Evolutionary conservation across 2,888 invertebrate genomes (phyloP).

Genomic region (Anticlea derivata): DNA sequence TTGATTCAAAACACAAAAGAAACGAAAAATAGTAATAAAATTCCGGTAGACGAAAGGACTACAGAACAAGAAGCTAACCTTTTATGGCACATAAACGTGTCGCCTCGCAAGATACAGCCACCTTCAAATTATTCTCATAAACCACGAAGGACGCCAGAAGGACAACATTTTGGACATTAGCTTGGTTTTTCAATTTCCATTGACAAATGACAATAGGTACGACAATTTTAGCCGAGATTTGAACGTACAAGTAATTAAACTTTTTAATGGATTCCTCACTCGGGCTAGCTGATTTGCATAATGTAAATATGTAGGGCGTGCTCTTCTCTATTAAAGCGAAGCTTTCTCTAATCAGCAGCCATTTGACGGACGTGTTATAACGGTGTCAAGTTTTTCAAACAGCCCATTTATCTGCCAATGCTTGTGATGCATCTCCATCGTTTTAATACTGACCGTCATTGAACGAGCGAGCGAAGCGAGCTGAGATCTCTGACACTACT

Average conservation of each 20-base stretch:
- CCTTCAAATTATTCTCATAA: slow-evolving; percentile 22
- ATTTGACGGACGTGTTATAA: neutral
- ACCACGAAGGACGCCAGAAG: slow-evolving; percentile 21
- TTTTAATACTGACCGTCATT: neutral
- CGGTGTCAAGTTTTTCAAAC: no score
- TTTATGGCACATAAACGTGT: slow-evolving; percentile 31
- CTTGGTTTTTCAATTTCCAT: slow-evolving; percentile 13
- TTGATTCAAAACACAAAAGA: neutral
- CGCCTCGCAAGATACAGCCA: slow-evolving; percentile 24
- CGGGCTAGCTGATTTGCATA: slow-evolving; percentile 47
- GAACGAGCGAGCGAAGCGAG: no score
- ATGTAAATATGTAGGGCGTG: slow-evolving; percentile 57
- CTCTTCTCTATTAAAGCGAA: slow-evolving; percentile 39
- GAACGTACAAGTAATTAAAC: slow-evolving; percentile 50
- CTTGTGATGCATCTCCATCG: no score
- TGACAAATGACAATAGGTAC: slow-evolving; percentile 17
- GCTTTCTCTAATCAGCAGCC: neutral
- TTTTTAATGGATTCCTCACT: slow-evolving; percentile 55
- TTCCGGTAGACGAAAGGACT: slow-evolving; percentile 8
- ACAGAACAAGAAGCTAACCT: slow-evolving; percentile 20
- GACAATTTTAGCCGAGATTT: slow-evolving; percentile 23
- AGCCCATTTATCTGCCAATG: no score
- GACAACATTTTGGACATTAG: slow-evolving; percentile 8
- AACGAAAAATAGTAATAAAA: slow-evolving; percentile 8
- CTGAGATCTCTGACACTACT: no score